Base-by-base conservation (phyloP, 23 tunicate genomes). In the Halocynthia roretzi region DNA sequence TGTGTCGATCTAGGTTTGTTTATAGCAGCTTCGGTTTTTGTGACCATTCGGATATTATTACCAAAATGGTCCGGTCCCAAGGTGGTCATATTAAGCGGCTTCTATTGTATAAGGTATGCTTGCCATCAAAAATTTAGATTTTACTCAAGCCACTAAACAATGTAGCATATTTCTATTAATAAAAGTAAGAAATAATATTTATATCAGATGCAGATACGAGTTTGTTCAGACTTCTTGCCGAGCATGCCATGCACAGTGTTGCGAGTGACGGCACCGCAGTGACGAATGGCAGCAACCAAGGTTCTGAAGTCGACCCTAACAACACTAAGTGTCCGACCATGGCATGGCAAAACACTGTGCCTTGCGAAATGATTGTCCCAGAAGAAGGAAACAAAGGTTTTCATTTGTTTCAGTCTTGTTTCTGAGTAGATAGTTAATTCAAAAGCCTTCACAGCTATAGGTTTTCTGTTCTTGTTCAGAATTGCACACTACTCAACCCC, bases 181-280 rank as follows among this genome's bases (percentile, higher is more conserved):
- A 15, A n/a, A 15, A 18, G 64, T 4, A 2, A 60, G 2, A 18
- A 60, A 57, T 57, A n/a, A 15, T 60, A 60, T 15, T 2, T 15
- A 60, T 60, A 15, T 60, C 64, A 15, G n/a, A 74, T 56, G 78
- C 78, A 8, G 64, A 84, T 68, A 91, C 97, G 6, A 91, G 76
- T 17, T 77, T 91, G 53, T 91, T 91, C 72, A 83, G 97, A 11
- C 60, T 85, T 54, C 81, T 91, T 7, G 97, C 97, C 49, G 97
- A 81, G 57, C 83, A 78, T 51, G 90, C 75, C 58, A 91, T 91
- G 97, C 82, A 76, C 10, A 69, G 53, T 10, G 61, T 51, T 14
- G 87, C 69, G 23, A 77, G 71, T 15, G 54, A 11, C n/a, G 76
- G 70, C 10, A 15, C 22, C 1, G 19, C 70, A 65, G 9, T 65